phyloP scores from a whole-genome alignment of 2,888 invertebrate species.

The Chalcis sispes region DNA sequence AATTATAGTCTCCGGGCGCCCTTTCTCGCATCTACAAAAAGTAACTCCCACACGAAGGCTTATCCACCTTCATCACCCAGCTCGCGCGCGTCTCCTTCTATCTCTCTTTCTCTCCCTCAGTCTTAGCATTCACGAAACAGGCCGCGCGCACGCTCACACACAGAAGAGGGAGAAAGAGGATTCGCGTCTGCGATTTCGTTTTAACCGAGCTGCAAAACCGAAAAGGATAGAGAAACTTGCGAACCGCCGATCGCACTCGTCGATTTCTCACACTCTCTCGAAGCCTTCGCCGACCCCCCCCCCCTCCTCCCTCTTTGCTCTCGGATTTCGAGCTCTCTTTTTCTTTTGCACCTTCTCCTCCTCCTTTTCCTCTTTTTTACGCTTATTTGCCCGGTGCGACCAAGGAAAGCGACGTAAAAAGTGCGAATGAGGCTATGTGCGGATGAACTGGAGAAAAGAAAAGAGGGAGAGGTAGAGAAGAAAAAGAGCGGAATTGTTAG shows the following conservation, averaged over 20 bases:
- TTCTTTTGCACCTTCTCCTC: constrained; percentile 57
- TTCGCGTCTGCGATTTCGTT: constrained; percentile 72
- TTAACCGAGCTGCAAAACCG: constrained; percentile 62
- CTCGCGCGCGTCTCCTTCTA: constrained; percentile 45
- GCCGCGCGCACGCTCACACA: constrained; percentile 41
- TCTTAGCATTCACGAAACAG: constrained; percentile 55
- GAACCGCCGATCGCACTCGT: constrained; percentile 71
- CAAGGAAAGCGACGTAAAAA: constrained; percentile 42
- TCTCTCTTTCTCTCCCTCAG: constrained; percentile 6
- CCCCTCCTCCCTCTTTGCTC: constrained; percentile 52
- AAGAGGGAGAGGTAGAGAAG: neutral
- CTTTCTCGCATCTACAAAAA: constrained; percentile 55
- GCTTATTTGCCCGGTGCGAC: constrained; percentile 36
- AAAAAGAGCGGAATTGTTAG: constrained; percentile 20
- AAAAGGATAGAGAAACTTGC: neutral
- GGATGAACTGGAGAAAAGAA: neutral
- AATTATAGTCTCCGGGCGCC: constrained; percentile 62
- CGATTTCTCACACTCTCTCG: constrained; percentile 71
- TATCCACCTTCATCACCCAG: constrained; percentile 72
- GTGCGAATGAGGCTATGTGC: constrained; percentile 24
- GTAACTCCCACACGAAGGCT: constrained; percentile 64
- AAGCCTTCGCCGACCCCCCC: no score
- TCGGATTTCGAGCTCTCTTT: constrained; percentile 58
- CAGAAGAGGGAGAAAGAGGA: constrained; percentile 12
- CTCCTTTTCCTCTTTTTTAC: no score